Evolutionary conservation across 2,888 invertebrate genomes (phyloP).

Genomic region (Chironomus riparius): DNA sequence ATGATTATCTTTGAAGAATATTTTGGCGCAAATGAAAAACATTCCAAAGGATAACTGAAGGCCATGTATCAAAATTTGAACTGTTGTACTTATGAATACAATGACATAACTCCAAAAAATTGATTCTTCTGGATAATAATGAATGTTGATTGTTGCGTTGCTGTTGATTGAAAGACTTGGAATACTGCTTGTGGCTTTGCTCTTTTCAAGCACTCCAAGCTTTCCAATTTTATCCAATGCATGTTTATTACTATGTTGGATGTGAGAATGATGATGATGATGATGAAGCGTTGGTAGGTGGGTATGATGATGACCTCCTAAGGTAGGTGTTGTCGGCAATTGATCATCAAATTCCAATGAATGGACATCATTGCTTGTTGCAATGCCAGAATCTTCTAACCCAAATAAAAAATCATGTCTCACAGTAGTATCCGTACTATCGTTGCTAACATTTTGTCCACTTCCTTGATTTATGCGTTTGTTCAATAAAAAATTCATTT

Average conservation of each 20-base stretch:
- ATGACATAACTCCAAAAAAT: slow-evolving; percentile 52
- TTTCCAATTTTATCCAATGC: neutral
- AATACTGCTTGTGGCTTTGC: slow-evolving; percentile 10
- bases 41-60: slow-evolving; percentile 42
- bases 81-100: slow-evolving; percentile 45
- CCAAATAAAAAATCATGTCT: slow-evolving; percentile 12
- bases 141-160: slow-evolving; percentile 30
- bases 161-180: slow-evolving; percentile 18
- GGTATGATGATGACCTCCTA: neutral
- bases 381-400: slow-evolving; percentile 36
- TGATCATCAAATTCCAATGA: slow-evolving; percentile 21
- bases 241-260: neutral
- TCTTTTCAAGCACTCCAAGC: slow-evolving; percentile 3
- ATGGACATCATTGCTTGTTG: slow-evolving; percentile 34
- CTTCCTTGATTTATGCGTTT: neutral
- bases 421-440: neutral
- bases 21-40: slow-evolving; percentile 32
- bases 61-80: slow-evolving; percentile 47
- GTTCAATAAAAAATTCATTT: slow-evolving; percentile 10
- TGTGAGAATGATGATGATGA: no score
- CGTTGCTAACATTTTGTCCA: neutral
- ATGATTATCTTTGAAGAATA: slow-evolving; percentile 18
- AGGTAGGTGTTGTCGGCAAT: neutral
- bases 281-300: no score
- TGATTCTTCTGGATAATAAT: slow-evolving; percentile 50